Base-by-base conservation (phyloP, 1,140 invertebrate species). In the Caenorhabditis latens region DNA sequence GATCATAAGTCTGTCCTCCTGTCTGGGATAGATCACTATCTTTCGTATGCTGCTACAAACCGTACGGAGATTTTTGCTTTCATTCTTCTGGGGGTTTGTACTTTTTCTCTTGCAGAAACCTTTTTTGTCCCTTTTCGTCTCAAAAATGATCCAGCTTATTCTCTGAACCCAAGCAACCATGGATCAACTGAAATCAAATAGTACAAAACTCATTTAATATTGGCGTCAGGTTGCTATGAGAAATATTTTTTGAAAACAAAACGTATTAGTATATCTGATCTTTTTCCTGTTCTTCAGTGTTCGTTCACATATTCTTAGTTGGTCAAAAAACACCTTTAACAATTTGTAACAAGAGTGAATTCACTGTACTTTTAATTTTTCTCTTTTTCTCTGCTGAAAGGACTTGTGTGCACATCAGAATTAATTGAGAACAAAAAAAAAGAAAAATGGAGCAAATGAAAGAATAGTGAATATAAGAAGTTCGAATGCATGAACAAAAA, bases 401-500 rank as follows among this genome's bases (percentile, higher is more conserved):
- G 32, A 32, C 63, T 67, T 67, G 24, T 67, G 24, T 13, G 32
- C 24, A 67, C 63, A 67, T 67, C 63, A 42, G 32, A 58, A 58
- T 58, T 21, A 8, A 19, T n/a, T n/a, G 4, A 0, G 46, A 71
- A 46, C 16, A 8, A 19, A 21, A 16, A 65, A 0, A 65, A 65
- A 46, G 1, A 7, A 79, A 53, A 53, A 46, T 42, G 4, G 46
- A n/a, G 19, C 5, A 50, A 4, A 14, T 24, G 16, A 19, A 71
- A 46, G 40, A 32, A 19, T 14, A 50, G 11, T 19, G 46, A 14
- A 79, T 50, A 50, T 24, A 14, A 13, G 71, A 50, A 79, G 8
- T 9, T 4, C 11, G 71, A 79, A 79, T 79, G 71, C 71, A 24
- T 79, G 71, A 79, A 79, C 71, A 48, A 50, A 79, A 79, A 79